These are phyloP conservation scores for Anoplophora glabripennis DNA, from an alignment of 1,140 invertebrate genomes.

Conservation along the genomic window DNA sequence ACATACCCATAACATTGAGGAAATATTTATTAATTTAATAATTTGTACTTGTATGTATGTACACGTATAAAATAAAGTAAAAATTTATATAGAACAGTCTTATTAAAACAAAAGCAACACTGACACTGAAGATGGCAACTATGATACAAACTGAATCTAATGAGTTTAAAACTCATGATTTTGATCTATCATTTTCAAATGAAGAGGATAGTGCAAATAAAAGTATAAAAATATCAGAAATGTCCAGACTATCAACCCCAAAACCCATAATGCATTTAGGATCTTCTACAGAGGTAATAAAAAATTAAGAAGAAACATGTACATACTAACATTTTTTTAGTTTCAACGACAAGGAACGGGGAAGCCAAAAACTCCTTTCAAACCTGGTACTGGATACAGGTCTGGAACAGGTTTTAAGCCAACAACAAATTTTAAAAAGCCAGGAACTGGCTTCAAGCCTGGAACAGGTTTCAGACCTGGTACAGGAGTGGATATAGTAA, in stretches of 20 bases:
- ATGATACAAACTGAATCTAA: background rate
- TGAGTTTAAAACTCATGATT: slow-evolving; percentile 19
- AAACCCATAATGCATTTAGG: slow-evolving; percentile 38
- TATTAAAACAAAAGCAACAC: background rate
- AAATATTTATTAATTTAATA: too few species aligned
- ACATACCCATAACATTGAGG: too few species aligned
- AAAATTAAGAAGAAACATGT: background rate
- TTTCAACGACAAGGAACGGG: slow-evolving; percentile 42
- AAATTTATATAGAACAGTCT: too few species aligned
- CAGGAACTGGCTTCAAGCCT: slow-evolving; percentile 28
- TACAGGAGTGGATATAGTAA: slow-evolving; percentile 35
- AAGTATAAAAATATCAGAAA: slow-evolving; percentile 24
- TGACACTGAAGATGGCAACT: background rate
- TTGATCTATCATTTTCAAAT: slow-evolving; percentile 10
- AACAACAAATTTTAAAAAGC: slow-evolving; percentile 36
- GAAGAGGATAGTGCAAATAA: slow-evolving; percentile 10
- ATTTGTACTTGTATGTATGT: too few species aligned
- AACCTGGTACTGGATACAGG: slow-evolving; percentile 35
- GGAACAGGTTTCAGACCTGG: slow-evolving; percentile 39
- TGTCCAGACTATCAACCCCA: slow-evolving; percentile 33
- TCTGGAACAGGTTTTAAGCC: slow-evolving; percentile 40
- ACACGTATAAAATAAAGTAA: too few species aligned
- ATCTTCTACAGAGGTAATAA: slow-evolving; percentile 36
- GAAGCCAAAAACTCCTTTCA: slow-evolving; percentile 34
- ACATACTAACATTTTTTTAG: slow-evolving; percentile 23